Evolutionary conservation across 30 jellyfish, hydroid and myxozoan species (phyloP), one percentile per base, ranked within the genome.

Genomic region (Sanderia malayensis): DNA sequence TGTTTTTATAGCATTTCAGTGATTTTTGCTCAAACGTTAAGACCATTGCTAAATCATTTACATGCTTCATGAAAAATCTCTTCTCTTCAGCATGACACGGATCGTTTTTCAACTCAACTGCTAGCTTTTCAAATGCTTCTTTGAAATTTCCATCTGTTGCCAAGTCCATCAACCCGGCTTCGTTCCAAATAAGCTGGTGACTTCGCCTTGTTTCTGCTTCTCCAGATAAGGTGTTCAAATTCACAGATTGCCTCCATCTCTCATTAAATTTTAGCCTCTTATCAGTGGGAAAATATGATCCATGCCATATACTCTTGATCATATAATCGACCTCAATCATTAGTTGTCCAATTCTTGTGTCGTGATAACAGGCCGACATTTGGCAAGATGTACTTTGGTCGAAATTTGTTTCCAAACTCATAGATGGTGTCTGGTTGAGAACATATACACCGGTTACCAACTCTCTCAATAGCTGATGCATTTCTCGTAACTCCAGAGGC

Each of bases 231-330:
- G 80, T 33, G 63, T 84, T 84, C 74, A 84, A 58, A 41, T 73
- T 72, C 3, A 74, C 95, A 4, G 85, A 70, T 25, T 73, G 88
- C 41, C 87, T 61, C 94, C 94, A 82, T 52, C 94, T 61, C 60
- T 82, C 94, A 41, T 49, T 67, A 55, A 82, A 71, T 46, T 82
- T 82, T 17, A 70, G 45, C 25, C 86, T 19, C 31, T 82, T 82
- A 28, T 82, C 87, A 23, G 18, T 61, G 2, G 86, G 87, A 24
- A 82, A 61, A 58, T 52, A 71, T n/a, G 81, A 75, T 18, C 87
- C 94, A 31, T 70, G 83, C 94, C 94, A 82, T 62, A 82, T 63
- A 33, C 87, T 71, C 69, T 82, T 82, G 64, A 82, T 9, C 82
- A 67, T 70, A 76, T 82, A 82, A 41, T 82, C 94, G 47, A 82